Conservation (phyloP, 53 echinoderm and acorn worm species). For the Echinarachnius parma region DNA sequence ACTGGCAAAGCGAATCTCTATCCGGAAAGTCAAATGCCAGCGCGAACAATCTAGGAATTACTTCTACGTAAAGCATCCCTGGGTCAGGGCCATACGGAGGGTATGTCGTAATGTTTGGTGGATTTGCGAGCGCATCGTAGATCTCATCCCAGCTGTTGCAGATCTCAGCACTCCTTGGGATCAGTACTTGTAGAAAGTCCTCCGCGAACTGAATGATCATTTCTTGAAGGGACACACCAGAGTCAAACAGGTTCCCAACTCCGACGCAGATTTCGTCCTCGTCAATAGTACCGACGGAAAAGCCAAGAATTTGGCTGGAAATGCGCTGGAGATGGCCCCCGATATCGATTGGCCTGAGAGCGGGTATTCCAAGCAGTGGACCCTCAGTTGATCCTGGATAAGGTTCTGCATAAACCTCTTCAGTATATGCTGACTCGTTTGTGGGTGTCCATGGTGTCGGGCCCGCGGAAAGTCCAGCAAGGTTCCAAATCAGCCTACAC, state of each 20-base stretch:
- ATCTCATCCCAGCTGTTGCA: constrained; percentile 25
- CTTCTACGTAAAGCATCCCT: too few species aligned
- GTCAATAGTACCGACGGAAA: background rate
- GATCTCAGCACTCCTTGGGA: constrained; percentile 5
- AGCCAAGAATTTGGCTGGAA: background rate
- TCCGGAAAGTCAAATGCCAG: too few species aligned
- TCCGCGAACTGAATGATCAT: background rate
- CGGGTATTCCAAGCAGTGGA: background rate
- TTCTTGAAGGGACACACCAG: background rate
- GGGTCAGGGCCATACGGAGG: too few species aligned
- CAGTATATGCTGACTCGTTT: background rate
- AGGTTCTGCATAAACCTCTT: background rate
- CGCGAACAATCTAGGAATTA: too few species aligned
- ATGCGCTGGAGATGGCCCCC: background rate
- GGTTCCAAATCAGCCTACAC: constrained; percentile 5
- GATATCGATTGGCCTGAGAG: constrained; percentile 14
- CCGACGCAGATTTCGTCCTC: background rate
- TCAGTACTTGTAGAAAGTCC: background rate
- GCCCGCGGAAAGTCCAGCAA: background rate
- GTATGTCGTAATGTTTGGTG: too few species aligned
- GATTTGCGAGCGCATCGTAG: background rate
- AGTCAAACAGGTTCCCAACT: background rate
- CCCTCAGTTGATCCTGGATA: background rate
- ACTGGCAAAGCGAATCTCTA: too few species aligned
- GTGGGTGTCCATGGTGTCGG: background rate